Evolutionary conservation across 1,140 invertebrate genomes (phyloP), one percentile per base, ranked within the genome.

Genomic region (Holotrichia oblita): DNA sequence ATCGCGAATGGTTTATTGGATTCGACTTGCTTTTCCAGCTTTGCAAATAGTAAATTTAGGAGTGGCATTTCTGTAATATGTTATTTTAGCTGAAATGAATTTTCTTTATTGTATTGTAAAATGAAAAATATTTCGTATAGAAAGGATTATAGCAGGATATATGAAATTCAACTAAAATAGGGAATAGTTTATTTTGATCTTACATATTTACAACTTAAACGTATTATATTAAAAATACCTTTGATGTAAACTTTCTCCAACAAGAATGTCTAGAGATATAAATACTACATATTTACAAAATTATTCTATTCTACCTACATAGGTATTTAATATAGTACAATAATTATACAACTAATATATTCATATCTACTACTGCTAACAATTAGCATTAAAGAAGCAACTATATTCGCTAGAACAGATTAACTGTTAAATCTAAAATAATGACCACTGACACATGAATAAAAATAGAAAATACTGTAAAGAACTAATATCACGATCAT

Each of bases 111-210:
- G 27, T 3, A 2, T 34, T 34, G 27, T 34, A 34, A 34, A 34
- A 34, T 34, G 27, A 1, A n/a, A n/a, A n/a, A 34, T 34, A 1
- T 2, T 34, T 34, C 27, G 27, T 34, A 34, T 34, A 4, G 4
- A 34, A 34, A 34, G 27, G 27, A 34, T 4, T n/a, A 17, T 55
- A 55, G 48, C 14, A 55, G n/a, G 48, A n/a, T 17, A 17, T n/a
- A 55, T 17, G n/a, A 14, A 55, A 55, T 55, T 55, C 14, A 55
- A 55, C 48, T n/a, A 55, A 55, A 55, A 55, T 55, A 55, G 48
- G 48, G 48, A 55, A 55, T 55, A 55, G 48, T 55, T 55, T 55
- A 55, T 55, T 55, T n/a, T 7, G n/a, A 55, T 55, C n/a, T 55
- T 55, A 55, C 48, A 55, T 55, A 55, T 55, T n/a, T 55, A 55